phyloP scores from a whole-genome alignment of 2,888 invertebrate genomes.

The Sialis lutaria region DNA sequence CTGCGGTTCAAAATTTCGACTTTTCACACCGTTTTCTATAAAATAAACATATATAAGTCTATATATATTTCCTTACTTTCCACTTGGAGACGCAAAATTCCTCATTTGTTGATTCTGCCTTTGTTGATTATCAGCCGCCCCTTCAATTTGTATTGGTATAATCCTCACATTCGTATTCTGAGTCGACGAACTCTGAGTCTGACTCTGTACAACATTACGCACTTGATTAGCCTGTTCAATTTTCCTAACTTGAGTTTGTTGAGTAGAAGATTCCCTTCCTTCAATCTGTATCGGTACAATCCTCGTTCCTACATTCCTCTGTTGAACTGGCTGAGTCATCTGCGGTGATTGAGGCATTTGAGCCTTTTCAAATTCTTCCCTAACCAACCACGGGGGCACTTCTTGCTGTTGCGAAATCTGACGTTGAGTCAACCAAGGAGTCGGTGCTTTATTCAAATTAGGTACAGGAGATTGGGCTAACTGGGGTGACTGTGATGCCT shows the following conservation, averaged over 20 bases:
- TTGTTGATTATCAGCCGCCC: conserved; percentile 13
- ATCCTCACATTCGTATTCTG: conserved; percentile 24
- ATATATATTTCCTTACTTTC: neutral
- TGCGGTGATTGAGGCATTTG: conserved; percentile 20
- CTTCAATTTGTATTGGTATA: conserved; percentile 52
- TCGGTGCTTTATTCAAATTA: conserved; percentile 36
- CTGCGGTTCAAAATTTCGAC: too few relatives aligned
- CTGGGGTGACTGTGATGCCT: conserved; percentile 13
- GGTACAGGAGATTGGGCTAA: conserved; percentile 24
- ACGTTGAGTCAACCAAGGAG: conserved; percentile 34
- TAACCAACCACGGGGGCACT: conserved; percentile 31
- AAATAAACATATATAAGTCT: too few relatives aligned
- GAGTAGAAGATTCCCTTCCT: neutral
- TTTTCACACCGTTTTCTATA: too few relatives aligned
- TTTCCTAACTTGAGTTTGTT: neutral
- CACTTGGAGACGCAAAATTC: neutral
- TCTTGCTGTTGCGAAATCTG: conserved; percentile 27
- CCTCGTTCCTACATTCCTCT: conserved; percentile 24
- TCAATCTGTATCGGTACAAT: conserved; percentile 46
- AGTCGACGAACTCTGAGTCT: conserved; percentile 10
- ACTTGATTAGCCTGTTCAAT: conserved; percentile 1
- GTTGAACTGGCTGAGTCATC: neutral
- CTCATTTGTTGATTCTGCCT: neutral
- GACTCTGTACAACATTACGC: conserved; percentile 8
- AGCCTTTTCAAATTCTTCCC: conserved; percentile 10